Conservation (phyloP, 2,797 vertebrate species). For the Pristis pectinata region DNA sequence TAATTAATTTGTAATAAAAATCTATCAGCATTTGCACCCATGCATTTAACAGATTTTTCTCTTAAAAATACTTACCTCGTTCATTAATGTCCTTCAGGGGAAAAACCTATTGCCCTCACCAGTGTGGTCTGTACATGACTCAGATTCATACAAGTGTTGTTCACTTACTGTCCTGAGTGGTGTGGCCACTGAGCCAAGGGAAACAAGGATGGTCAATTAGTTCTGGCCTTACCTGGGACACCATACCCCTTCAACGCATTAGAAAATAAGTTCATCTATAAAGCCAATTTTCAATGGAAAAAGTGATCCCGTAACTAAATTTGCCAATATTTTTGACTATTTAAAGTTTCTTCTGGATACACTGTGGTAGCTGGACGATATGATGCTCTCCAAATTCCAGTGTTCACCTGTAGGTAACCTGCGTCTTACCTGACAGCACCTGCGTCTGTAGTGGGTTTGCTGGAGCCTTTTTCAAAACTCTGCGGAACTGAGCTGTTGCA, state of each 20-base stretch:
- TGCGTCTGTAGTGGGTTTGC: constrained; percentile 62
- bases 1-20: no score
- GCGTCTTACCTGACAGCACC: constrained; percentile 67
- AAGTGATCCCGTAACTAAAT: background rate
- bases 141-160: no score
- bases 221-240: no score
- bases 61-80: no score
- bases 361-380: background rate
- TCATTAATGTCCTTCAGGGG: no score
- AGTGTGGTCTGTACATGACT: background rate
- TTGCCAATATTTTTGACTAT: background rate
- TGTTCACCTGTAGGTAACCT: background rate
- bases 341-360: background rate
- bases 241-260: no score
- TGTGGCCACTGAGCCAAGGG: no score
- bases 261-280: no score
- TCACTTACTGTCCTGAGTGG: no score
- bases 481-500: constrained; percentile 86
- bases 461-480: constrained; percentile 71
- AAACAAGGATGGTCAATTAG: no score
- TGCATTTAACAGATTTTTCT: no score
- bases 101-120: background rate
- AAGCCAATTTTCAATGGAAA: background rate
- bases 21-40: no score
- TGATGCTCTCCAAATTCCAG: background rate